Evolutionary conservation across 2,888 invertebrate species (phyloP).

Genomic region (Stratiomys singularior): DNA sequence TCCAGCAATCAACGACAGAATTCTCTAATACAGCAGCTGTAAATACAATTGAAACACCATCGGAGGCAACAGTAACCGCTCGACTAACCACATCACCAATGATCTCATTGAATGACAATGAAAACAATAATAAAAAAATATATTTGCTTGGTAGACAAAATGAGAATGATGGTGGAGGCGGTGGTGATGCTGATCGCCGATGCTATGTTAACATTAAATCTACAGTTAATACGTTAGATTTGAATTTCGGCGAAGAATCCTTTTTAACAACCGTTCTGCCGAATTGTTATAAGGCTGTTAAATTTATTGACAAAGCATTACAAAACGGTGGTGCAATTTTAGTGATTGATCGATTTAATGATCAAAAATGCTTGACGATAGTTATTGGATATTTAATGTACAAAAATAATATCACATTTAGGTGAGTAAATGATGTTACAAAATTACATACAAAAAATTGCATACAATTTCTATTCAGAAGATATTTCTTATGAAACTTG

Average conservation of each 20-base stretch:
- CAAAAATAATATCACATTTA: conserved; percentile 59
- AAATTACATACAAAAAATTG: not conserved
- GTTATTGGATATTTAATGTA: conserved; percentile 60
- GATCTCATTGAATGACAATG: too few relatives aligned
- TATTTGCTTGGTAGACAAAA: not conserved
- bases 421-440: too few relatives aligned
- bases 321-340: conserved; percentile 56
- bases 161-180: not conserved
- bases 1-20: not conserved
- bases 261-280: conserved; percentile 59
- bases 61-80: not conserved
- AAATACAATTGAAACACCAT: not conserved
- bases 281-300: conserved; percentile 60
- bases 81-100: conserved; percentile 4
- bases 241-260: conserved; percentile 59
- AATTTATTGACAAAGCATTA: conserved; percentile 58
- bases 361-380: conserved; percentile 59
- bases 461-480: not conserved
- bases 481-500: not conserved
- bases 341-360: conserved; percentile 58
- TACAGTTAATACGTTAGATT: conserved; percentile 56
- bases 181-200: not conserved
- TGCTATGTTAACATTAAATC: not conserved
- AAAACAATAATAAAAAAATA: not conserved
- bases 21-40: not conserved